phyloP scores from a whole-genome alignment of 2,888 invertebrate genomes.

The Metellina segmentata region DNA sequence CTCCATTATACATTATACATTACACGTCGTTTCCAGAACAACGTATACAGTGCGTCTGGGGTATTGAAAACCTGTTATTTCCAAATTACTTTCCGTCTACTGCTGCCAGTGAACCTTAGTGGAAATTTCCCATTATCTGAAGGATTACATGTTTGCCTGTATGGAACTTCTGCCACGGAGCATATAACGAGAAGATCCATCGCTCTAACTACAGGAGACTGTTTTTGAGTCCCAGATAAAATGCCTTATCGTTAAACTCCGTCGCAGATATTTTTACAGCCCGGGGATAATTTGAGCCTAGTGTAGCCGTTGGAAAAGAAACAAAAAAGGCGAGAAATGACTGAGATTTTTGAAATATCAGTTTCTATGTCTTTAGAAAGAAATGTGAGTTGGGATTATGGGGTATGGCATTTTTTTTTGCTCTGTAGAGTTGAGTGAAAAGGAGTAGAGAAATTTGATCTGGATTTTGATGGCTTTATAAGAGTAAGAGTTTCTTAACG shows the following conservation, averaged over 20 bases:
- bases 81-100: conserved; percentile 44
- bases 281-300: not conserved
- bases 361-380: not conserved
- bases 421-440: not conserved
- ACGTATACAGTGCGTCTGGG: not conserved
- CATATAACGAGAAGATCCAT: not conserved
- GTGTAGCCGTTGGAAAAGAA: not conserved
- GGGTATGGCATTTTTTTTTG: not conserved
- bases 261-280: conserved; percentile 18
- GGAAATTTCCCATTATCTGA: conserved; percentile 38
- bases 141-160: conserved; percentile 15
- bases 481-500: not conserved
- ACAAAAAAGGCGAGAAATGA: not conserved
- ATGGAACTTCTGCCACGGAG: not conserved
- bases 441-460: not conserved
- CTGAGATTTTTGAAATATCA: not conserved
- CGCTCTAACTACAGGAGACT: conserved; percentile 15
- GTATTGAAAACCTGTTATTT: conserved; percentile 50
- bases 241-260: conserved; percentile 19
- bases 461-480: not conserved
- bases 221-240: conserved; percentile 4
- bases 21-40: not conserved
- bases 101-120: not conserved
- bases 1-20: not conserved
- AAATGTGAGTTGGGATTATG: not conserved